Percentiles rank a stretch among this genome's conserved stretches.
Evolutionary conservation across 2,888 invertebrate species (phyloP).

Genomic region (Dasysyrphus albostriatus): DNA sequence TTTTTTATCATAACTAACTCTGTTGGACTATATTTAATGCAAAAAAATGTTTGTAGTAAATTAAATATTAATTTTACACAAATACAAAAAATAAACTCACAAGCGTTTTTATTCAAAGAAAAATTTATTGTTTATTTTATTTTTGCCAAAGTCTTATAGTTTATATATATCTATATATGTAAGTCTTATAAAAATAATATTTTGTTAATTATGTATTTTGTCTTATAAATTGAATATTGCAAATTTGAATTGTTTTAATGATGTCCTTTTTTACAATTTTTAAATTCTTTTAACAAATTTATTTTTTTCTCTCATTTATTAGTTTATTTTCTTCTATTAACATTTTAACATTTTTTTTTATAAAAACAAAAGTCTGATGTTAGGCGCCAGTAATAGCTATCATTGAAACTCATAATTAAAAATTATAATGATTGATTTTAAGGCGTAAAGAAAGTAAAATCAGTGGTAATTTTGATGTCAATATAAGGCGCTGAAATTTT

Average conservation of each 20-base stretch:
- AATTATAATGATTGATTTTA: too few species aligned
- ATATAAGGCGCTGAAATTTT: too few species aligned
- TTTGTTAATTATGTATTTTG: constrained; percentile 60
- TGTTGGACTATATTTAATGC: constrained; percentile 27
- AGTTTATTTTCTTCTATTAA: background rate
- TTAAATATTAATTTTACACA: constrained; percentile 15
- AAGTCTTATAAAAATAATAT: constrained; percentile 58
- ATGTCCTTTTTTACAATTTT: background rate
- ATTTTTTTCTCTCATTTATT: background rate
- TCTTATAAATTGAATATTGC: constrained; percentile 31
- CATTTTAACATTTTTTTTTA: background rate
- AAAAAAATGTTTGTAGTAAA: constrained; percentile 46
- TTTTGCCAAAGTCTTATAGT: constrained; percentile 57
- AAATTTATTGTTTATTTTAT: constrained; percentile 78
- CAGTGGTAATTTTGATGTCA: too few species aligned
- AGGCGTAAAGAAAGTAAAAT: too few species aligned
- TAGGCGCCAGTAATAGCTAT: too few species aligned
- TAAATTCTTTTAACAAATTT: background rate
- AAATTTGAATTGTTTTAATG: background rate
- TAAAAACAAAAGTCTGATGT: background rate
- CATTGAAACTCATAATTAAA: too few species aligned
- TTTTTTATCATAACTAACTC: background rate
- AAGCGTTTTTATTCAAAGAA: constrained; percentile 85
- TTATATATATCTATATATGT: background rate
- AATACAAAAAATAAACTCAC: constrained; percentile 79